Percentiles rank a stretch among this genome's conserved stretches.
Conservation (phyloP, 30 jellyfish, hydroid and myxozoan genomes). For the Cassiopea andromeda region DNA sequence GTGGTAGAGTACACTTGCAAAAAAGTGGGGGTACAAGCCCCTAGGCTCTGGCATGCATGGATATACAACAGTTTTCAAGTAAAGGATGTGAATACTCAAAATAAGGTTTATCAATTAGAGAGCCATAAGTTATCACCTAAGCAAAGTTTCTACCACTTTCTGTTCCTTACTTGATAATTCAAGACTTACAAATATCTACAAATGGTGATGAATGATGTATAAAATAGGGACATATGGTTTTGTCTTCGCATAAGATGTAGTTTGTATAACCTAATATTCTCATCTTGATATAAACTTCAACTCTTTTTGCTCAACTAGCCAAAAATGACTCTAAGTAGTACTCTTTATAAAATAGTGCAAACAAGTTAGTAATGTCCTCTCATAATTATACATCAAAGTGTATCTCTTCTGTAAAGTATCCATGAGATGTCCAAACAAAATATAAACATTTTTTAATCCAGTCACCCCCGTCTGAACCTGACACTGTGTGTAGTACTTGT, state of each 20-base stretch:
- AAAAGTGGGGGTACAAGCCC: too few species aligned
- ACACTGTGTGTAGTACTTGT: slow-evolving; percentile 57
- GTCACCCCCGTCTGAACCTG: slow-evolving; percentile 66
- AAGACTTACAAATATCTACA: background rate
- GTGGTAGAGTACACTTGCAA: too few species aligned
- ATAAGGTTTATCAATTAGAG: too few species aligned
- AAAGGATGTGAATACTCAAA: too few species aligned
- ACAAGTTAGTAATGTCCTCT: background rate
- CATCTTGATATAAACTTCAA: background rate
- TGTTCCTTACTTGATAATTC: too few species aligned
- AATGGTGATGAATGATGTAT: background rate
- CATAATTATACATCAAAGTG: slow-evolving; percentile 8
- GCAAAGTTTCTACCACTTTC: too few species aligned
- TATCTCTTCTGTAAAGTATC: slow-evolving; percentile 16
- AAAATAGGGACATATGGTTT: too few species aligned
- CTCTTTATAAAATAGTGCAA: slow-evolving; percentile 12
- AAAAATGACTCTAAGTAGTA: slow-evolving; percentile 1
- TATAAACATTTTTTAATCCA: slow-evolving; percentile 46
- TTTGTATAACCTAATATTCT: background rate
- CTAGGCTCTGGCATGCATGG: too few species aligned
- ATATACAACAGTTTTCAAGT: too few species aligned
- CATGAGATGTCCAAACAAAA: slow-evolving; percentile 49
- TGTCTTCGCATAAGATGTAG: background rate
- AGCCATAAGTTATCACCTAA: too few species aligned
- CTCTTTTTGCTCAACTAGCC: background rate